Base-by-base conservation (phyloP, 2,797 vertebrate species). In the Falco rusticolus region DNA sequence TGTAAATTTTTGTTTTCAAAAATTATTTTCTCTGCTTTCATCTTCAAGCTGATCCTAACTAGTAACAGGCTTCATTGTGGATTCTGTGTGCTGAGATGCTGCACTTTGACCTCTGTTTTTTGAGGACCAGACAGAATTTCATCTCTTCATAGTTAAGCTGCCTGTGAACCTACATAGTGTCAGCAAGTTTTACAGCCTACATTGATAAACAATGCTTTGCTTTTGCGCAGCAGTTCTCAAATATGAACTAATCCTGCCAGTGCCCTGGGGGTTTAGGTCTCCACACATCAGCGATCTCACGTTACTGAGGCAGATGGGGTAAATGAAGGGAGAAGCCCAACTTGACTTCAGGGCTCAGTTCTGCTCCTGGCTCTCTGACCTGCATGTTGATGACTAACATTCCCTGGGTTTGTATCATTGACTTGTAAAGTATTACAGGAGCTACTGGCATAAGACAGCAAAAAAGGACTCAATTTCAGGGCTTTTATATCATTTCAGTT, bases 271-370 rank as follows among this genome's bases (percentile, higher is more conserved):
- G 39, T 72, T 86, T 87, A 64, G 91, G 84, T 95, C 94, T 93
- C 93, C 84, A 90, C 79, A 87, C 78, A 71, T 89, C 96, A 95
- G 39, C 84, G 92, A 84, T 89, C 94, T 93, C 88, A 89, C 29
- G 31, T 90, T 95, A 84, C 79, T 48, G 61, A 90, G 95, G 93
- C 95, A 96, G 80, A 95, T 88, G 64, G 86, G 88, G 53, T 89
- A 95, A 95, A 92, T 90, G 91, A 95, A 96, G 88, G 57, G 85
- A 95, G 90, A 97, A 97, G 68, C 87, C 90, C 84, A 85, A 3
- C 81, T 89, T 87, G 91, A 87, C 93, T 94, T 70, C 60, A 91
- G 92, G 90, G 75, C 84, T 93, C 3, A 0, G 53, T 85, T 93
- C 81, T 93, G 81, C 87, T 92, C 75, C 78, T 10, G 16, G 56